Conservation (phyloP, 1,140 invertebrate genomes). For the Drosophila gunungcola region DNA sequence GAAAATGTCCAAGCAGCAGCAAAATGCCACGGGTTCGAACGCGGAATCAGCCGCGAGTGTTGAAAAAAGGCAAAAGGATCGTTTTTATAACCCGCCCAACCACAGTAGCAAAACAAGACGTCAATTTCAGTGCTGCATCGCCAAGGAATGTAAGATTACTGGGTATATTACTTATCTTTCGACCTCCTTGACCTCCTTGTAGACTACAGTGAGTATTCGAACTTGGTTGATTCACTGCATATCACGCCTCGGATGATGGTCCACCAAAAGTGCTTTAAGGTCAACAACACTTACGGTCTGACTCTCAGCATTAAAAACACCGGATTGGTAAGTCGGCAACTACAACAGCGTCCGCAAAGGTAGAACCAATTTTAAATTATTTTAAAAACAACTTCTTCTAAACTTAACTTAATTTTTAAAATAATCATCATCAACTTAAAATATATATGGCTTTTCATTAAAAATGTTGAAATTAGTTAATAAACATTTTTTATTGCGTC, state of each 20-base stretch:
- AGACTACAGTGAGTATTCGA: conserved; percentile 61
- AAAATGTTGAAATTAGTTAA: too few species aligned
- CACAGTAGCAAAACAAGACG: background rate
- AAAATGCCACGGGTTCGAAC: background rate
- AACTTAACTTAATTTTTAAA: too few species aligned
- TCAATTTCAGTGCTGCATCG: conserved; percentile 51
- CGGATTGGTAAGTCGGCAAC: conserved; percentile 37
- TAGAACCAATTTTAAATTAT: too few species aligned
- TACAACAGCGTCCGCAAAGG: too few species aligned
- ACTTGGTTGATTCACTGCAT: conserved; percentile 56
- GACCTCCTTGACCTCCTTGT: too few species aligned
- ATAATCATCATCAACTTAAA: too few species aligned
- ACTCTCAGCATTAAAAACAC: conserved; percentile 49
- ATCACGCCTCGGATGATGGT: conserved; percentile 58
- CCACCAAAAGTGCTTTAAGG: conserved; percentile 20
- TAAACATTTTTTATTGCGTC: too few species aligned
- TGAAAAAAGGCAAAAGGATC: background rate
- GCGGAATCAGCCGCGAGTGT: background rate
- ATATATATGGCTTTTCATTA: too few species aligned
- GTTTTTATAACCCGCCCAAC: background rate
- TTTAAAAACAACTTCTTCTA: too few species aligned
- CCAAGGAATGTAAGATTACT: conserved; percentile 55
- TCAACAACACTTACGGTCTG: conserved; percentile 45
- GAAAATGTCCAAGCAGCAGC: background rate
- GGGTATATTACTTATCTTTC: background rate